A percentile compares a stretch with the other conserved stretches of the same genome.
phyloP scores from a whole-genome alignment of 2,113 vertebrate genomes.

The Dryoscopus gambensis region DNA sequence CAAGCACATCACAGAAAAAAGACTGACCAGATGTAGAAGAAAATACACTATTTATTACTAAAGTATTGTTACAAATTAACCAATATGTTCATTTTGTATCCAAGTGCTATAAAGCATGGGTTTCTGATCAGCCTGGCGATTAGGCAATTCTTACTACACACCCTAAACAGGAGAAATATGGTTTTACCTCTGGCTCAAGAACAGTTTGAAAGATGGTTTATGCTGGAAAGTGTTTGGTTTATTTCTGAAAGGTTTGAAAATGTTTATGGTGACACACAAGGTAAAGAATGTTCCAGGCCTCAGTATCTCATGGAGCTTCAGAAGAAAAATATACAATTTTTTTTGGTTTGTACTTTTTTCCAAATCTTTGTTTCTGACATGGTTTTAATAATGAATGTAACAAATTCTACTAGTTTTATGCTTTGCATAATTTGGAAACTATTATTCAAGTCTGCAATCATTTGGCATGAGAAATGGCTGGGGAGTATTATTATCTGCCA shows the following conservation, averaged over 20 bases:
- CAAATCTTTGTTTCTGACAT: background rate
- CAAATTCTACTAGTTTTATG: background rate
- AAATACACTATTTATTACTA: background rate
- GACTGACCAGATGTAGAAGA: conserved; percentile 28
- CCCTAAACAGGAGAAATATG: background rate
- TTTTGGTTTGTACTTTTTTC: background rate
- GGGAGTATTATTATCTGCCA: background rate
- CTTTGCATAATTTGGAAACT: background rate
- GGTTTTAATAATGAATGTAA: background rate
- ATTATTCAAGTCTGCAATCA: background rate
- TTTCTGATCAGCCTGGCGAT: background rate
- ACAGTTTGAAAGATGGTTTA: background rate
- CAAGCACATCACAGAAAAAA: background rate
- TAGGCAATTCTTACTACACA: background rate
- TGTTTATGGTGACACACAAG: background rate
- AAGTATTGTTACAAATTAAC: background rate
- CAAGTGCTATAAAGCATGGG: background rate
- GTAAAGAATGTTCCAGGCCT: background rate
- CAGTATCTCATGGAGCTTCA: background rate
- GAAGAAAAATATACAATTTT: background rate
- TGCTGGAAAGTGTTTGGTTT: background rate
- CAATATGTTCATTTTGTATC: background rate
- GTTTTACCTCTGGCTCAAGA: background rate
- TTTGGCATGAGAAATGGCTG: background rate
- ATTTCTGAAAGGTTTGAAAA: background rate